Conservation (phyloP, 2,797 vertebrate genomes). For the Numenius phaeopus region DNA sequence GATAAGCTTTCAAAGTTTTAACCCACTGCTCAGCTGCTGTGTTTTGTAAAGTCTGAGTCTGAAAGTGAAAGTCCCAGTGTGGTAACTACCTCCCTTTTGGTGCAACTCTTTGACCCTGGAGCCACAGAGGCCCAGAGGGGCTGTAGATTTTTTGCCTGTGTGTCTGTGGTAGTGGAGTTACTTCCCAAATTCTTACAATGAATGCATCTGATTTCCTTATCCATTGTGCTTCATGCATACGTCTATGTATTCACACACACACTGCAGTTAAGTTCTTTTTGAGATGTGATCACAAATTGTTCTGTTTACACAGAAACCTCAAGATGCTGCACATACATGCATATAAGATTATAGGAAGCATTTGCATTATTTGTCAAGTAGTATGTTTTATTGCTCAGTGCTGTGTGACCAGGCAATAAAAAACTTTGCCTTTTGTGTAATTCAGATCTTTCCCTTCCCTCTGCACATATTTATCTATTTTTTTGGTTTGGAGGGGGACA, state of each 20-base stretch:
- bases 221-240: accelerated
- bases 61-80: not conserved
- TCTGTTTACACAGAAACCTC: constrained; percentile 21
- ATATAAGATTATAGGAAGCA: not conserved
- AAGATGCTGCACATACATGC: not conserved
- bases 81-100: not conserved
- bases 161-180: not conserved
- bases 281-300: constrained; percentile 16
- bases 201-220: not conserved
- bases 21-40: not conserved
- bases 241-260: not conserved
- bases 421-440: not conserved
- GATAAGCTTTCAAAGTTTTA: not conserved
- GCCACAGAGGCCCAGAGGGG: not conserved
- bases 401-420: not conserved
- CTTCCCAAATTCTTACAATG: not conserved
- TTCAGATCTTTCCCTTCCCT: not conserved
- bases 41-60: not conserved
- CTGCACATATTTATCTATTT: not conserved
- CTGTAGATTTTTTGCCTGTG: not conserved
- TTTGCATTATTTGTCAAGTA: constrained; percentile 33
- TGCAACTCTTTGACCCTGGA: not conserved
- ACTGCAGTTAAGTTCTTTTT: not conserved
- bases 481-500: not conserved
- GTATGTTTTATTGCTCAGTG: not conserved